Evolutionary conservation across 2,797 vertebrate genomes (phyloP).

Genomic region (Acanthurus tractus): DNA sequence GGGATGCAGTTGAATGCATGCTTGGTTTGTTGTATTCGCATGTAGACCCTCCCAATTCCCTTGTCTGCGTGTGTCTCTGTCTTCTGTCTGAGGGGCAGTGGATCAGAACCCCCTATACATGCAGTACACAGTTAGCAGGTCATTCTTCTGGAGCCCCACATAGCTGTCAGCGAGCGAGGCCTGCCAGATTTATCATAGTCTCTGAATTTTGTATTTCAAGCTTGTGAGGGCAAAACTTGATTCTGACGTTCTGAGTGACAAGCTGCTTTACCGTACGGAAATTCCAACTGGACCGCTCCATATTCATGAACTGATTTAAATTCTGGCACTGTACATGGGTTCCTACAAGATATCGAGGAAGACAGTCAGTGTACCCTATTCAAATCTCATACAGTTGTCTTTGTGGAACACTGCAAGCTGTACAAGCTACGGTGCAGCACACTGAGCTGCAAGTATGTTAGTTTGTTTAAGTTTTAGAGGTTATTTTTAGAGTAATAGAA

Average conservation of each 20-base stretch:
- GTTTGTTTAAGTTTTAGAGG: slow-evolving; percentile 64
- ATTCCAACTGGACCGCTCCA: slow-evolving; percentile 86
- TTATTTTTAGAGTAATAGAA: slow-evolving; percentile 50
- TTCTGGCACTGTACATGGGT: slow-evolving; percentile 83
- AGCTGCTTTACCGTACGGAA: slow-evolving; percentile 86
- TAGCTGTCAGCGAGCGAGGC: slow-evolving; percentile 82
- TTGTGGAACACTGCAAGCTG: slow-evolving; percentile 62
- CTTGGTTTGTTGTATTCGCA: slow-evolving; percentile 84
- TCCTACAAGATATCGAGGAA: slow-evolving; percentile 80
- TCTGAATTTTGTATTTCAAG: slow-evolving; percentile 86
- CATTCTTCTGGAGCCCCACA: slow-evolving; percentile 85
- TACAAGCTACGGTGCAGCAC: slow-evolving; percentile 44
- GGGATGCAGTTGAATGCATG: slow-evolving; percentile 84
- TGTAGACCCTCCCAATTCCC: slow-evolving; percentile 87
- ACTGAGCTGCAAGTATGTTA: slow-evolving; percentile 41
- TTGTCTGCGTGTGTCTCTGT: slow-evolving; percentile 86
- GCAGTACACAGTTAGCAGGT: slow-evolving; percentile 86
- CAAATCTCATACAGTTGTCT: slow-evolving; percentile 70
- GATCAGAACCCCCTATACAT: slow-evolving; percentile 88
- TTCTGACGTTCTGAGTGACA: slow-evolving; percentile 88
- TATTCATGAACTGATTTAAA: slow-evolving; percentile 90
- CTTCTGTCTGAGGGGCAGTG: slow-evolving; percentile 86
- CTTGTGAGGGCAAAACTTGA: slow-evolving; percentile 86
- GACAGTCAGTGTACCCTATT: slow-evolving; percentile 75
- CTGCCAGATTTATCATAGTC: slow-evolving; percentile 87